Evolutionary conservation across 2,888 invertebrate genomes (phyloP), one percentile per base, ranked within the genome.

Genomic region (Ferrisia virgata): DNA sequence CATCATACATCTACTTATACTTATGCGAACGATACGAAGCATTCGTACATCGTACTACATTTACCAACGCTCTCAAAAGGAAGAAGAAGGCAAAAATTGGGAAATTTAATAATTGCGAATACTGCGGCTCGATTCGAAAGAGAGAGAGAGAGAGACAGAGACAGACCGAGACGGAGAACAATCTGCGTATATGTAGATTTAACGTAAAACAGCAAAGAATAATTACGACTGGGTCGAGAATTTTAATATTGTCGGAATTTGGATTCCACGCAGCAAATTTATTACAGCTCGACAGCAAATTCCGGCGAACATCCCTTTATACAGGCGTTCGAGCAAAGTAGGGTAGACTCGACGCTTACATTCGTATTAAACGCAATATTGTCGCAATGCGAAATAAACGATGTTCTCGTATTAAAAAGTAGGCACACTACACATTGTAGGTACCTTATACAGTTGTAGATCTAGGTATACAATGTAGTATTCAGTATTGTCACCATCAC

Each of bases 141-240:
- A n/a, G n/a, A n/a, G n/a, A n/a, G n/a, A n/a, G n/a, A n/a, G n/a
- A n/a, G n/a, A n/a, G n/a, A n/a, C n/a, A n/a, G n/a, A n/a, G n/a
- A n/a, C n/a, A n/a, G n/a, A n/a, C n/a, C 28, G 69, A 83, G 28
- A 40, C 64, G 25, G 43, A 83, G 36, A 40, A 31, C 83, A 76
- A 83, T 83, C 76, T 76, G 76, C n/a, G n/a, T 83, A 83, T 40
- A 39, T 28, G 36, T 40, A 58, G 81, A 33, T 81, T 64, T n/a
- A 33, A 13, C 28, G 82, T 82, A 47, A 80, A 80, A 76, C 43
- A 72, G 83, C 83, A 76, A 83, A 76, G 83, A 83, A 83, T 72
- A 83, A 83, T 83, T 83, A 83, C 83, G 83, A 83, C 43, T 31
- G 72, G 83, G 83, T 83, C 83, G 83, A 83, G 83, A 83, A 83